These are phyloP conservation scores for Halichoeres trimaculatus DNA, from an alignment of 2,113 vertebrate species.

Conservation along the genomic window DNA sequence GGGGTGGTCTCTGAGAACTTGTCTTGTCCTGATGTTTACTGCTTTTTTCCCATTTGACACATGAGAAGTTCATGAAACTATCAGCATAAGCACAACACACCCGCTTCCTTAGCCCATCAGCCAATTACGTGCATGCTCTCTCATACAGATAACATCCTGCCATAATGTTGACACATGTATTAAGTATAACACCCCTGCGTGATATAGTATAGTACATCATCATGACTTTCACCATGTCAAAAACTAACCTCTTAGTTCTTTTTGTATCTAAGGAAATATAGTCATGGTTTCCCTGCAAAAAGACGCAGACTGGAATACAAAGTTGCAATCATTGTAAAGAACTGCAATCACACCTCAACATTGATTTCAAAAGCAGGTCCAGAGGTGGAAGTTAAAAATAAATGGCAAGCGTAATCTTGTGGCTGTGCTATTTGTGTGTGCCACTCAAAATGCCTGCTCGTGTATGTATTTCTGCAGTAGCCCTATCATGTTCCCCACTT, in stretches of 20 bases:
- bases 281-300: background rate
- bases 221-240: background rate
- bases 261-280: background rate
- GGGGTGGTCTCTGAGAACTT: too few species aligned
- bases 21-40: too few species aligned
- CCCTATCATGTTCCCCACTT: constrained; percentile 22
- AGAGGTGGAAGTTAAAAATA: background rate
- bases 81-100: too few species aligned
- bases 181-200: too few species aligned
- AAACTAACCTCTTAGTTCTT: background rate
- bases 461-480: constrained; percentile 3
- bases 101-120: too few species aligned
- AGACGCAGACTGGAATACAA: background rate
- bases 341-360: background rate
- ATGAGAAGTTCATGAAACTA: too few species aligned
- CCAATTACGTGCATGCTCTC: too few species aligned
- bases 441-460: background rate
- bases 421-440: background rate
- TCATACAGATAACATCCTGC: too few species aligned
- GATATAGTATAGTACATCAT: too few species aligned
- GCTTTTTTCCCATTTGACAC: too few species aligned
- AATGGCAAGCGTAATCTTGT: background rate
- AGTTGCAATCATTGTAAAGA: constrained; percentile 1
- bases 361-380: background rate
- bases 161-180: too few species aligned